These are phyloP conservation scores for Timema podura DNA, from an alignment of 2,888 invertebrate species.

Conservation along the genomic window DNA sequence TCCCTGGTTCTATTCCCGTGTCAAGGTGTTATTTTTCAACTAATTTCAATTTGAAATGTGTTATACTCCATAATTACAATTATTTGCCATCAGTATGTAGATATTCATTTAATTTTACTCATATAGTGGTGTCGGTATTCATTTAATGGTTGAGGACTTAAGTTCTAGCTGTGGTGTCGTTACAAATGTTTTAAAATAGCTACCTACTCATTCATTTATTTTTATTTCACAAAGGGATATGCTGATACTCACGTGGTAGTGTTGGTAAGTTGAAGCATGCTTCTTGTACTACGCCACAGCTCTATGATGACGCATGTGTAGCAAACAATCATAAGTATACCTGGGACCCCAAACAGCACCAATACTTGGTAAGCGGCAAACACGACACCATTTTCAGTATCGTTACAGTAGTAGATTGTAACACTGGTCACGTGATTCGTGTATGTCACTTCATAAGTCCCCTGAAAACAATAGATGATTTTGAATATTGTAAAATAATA, in stretches of 20 bases:
- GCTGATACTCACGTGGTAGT: slow-evolving; percentile 16
- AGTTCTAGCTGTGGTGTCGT: too few species aligned
- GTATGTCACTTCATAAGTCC: slow-evolving; percentile 37
- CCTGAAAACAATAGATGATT: slow-evolving; percentile 33
- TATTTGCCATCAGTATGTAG: too few species aligned
- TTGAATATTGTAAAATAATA: slow-evolving; percentile 1
- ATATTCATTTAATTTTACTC: too few species aligned
- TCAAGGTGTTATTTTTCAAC: too few species aligned
- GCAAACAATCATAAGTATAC: slow-evolving; percentile 43
- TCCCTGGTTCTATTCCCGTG: too few species aligned
- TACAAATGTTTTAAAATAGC: too few species aligned
- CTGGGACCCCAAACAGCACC: slow-evolving; percentile 42
- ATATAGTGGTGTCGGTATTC: too few species aligned
- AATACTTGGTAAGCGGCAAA: slow-evolving; percentile 42
- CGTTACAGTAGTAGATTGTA: slow-evolving; percentile 42
- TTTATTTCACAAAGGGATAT: too few species aligned
- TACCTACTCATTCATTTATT: too few species aligned
- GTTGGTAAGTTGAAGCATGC: slow-evolving; percentile 42
- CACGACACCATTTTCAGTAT: slow-evolving; percentile 34
- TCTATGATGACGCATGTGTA: slow-evolving; percentile 44
- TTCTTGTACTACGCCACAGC: slow-evolving; percentile 44
- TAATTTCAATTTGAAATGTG: too few species aligned
- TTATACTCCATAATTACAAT: too few species aligned
- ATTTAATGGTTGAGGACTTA: too few species aligned
- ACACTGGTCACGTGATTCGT: slow-evolving; percentile 41